phyloP scores from a whole-genome alignment of 2,113 vertebrate species.

The Chloroceryle aenea region DNA sequence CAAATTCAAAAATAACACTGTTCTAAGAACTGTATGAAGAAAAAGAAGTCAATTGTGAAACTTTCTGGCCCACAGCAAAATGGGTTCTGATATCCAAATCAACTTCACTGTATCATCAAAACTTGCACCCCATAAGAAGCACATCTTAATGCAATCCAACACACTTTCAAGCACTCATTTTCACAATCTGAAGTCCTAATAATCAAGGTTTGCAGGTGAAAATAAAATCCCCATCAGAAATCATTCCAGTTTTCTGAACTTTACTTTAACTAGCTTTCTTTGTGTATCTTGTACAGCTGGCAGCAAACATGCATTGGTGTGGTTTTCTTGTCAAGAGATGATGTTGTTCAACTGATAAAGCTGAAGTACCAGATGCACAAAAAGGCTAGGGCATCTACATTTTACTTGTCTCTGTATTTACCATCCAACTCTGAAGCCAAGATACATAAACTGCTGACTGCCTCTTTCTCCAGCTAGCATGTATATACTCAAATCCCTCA shows the following conservation, averaged over 20 bases:
- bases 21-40: not conserved
- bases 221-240: not conserved
- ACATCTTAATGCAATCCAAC: not conserved
- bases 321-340: constrained; percentile 3
- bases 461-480: not conserved
- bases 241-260: not conserved
- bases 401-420: not conserved
- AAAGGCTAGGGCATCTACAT: not conserved
- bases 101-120: not conserved
- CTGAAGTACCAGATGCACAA: not conserved
- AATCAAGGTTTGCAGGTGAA: constrained; percentile 19
- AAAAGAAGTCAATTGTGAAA: not conserved
- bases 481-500: not conserved
- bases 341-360: constrained; percentile 6
- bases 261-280: not conserved
- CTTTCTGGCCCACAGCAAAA: not conserved
- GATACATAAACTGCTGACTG: not conserved
- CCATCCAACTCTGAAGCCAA: not conserved
- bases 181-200: constrained; percentile 13
- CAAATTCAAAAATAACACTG: not conserved
- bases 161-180: not conserved
- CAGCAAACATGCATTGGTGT: not conserved
- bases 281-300: not conserved
- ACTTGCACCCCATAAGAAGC: not conserved
- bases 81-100: not conserved